phyloP scores from a whole-genome alignment of 2,888 invertebrate species.

The Papilio protenor region DNA sequence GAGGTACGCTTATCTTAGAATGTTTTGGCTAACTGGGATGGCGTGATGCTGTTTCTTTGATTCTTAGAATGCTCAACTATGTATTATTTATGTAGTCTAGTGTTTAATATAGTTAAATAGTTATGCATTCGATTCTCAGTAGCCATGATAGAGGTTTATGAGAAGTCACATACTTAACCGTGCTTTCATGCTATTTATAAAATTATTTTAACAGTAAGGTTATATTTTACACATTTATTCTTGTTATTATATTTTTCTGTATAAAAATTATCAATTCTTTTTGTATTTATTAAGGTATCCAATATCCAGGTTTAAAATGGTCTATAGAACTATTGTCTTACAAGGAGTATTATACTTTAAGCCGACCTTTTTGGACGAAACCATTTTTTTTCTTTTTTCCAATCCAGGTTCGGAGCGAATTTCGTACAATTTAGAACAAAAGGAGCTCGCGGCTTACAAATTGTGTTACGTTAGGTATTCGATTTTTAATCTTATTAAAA shows the following conservation, averaged over 20 bases:
- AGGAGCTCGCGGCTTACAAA: slow-evolving; percentile 56
- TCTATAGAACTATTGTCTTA: slow-evolving; percentile 39
- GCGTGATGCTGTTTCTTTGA: background rate
- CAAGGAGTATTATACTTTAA: slow-evolving; percentile 41
- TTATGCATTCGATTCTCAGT: background rate
- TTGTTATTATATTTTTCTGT: background rate
- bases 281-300: background rate
- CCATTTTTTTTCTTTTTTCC: slow-evolving; percentile 42
- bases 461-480: slow-evolving; percentile 44
- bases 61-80: background rate
- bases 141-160: too few species aligned
- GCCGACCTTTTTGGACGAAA: slow-evolving; percentile 42
- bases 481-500: slow-evolving; percentile 42
- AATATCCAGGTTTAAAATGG: slow-evolving; percentile 2
- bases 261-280: background rate
- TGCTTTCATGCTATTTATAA: too few species aligned
- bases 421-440: slow-evolving; percentile 72
- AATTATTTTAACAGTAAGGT: background rate
- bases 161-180: too few species aligned
- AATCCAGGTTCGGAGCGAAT: slow-evolving; percentile 57
- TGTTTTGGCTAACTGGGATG: background rate
- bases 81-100: background rate
- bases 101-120: background rate
- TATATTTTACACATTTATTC: background rate
- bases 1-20: background rate